Evolutionary conservation across 2,113 vertebrate species (phyloP), one percentile per base, ranked within the genome.

Genomic region (Limanda limanda): DNA sequence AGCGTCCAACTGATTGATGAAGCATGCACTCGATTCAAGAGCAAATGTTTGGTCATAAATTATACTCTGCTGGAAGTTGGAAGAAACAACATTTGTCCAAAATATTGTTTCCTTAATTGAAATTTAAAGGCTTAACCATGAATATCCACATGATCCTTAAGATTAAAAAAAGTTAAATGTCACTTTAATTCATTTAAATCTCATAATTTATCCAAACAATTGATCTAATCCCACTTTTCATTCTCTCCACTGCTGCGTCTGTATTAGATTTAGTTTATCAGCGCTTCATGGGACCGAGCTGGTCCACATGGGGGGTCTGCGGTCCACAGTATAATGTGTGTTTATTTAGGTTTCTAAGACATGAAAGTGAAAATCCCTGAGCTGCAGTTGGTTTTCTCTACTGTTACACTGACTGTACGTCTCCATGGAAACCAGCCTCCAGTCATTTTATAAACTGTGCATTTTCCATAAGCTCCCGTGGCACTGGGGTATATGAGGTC

Each of bases 261-360:
- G 71, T 67, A 63, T 71, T 64, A 78, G 15, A 79, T 88, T n/a
- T 48, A 27, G 27, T 55, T 80, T 69, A 83, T 87, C 77, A 35
- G 59, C 68, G 8, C 40, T 73, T 35, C 5, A 56, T 15, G 60
- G 85, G 75, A 52, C 31, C 4, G 8, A 1, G 74, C 82, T 72
- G 63, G 60, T 82, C 40, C 74, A 67, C 70, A 59, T 52, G 82
- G 91, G 88, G 79, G 86, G 80, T 76, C 85, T 52, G 76, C 45
- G 85, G 80, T 87, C 65, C 0, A 2, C 74, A 56, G 69, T 1
- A 0, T 86, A 85, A 87, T 84, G 64, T 77, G 40, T 76, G 85
- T 90, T 90, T 91, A 80, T 90, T 90, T 87, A 79, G 69, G 45
- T 77, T 85, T 71, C 20, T 15, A 57, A 54, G 83, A 89, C 86